Conservation (phyloP, 2,888 invertebrate species). For the Scrobipalpa atriplicella region DNA sequence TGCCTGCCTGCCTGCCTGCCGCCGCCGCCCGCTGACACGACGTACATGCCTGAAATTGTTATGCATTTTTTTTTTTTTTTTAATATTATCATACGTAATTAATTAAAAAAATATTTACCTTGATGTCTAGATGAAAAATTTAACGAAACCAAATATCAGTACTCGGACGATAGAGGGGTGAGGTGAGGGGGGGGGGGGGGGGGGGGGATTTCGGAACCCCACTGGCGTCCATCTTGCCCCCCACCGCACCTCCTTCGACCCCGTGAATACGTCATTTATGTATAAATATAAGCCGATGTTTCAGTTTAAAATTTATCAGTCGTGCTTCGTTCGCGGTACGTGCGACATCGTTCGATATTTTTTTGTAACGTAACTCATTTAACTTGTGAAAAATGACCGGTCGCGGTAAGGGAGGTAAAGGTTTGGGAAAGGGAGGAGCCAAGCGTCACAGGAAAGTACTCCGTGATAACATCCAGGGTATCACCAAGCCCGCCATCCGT, state of each 20-base stretch:
- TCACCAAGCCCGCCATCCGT: constrained; percentile 90
- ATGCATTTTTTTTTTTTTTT: too few relatives aligned
- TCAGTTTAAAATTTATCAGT: not conserved
- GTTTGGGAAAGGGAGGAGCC: constrained; percentile 90
- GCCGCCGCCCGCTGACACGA: too few relatives aligned
- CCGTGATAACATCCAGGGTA: constrained; percentile 91
- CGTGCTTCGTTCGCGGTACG: not conserved
- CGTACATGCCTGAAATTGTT: too few relatives aligned
- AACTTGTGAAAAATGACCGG: constrained; percentile 84
- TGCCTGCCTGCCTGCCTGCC: too few relatives aligned
- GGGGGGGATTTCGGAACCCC: too few relatives aligned
- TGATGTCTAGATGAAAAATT: too few relatives aligned
- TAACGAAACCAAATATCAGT: not conserved
- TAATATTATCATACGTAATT: too few relatives aligned
- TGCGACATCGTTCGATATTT: not conserved
- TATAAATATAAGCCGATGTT: not conserved
- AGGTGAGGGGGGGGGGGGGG: not conserved
- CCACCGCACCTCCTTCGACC: not conserved
- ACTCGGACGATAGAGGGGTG: not conserved
- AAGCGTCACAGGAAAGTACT: constrained; percentile 92
- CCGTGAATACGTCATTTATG: not conserved
- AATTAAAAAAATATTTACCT: too few relatives aligned
- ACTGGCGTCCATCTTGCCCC: too few relatives aligned
- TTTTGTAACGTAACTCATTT: not conserved
- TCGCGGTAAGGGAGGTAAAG: constrained; percentile 91